A percentile compares a stretch with the other conserved stretches of the same genome.
phyloP scores from a whole-genome alignment of 2,113 vertebrate genomes.

The Channa maculata region DNA sequence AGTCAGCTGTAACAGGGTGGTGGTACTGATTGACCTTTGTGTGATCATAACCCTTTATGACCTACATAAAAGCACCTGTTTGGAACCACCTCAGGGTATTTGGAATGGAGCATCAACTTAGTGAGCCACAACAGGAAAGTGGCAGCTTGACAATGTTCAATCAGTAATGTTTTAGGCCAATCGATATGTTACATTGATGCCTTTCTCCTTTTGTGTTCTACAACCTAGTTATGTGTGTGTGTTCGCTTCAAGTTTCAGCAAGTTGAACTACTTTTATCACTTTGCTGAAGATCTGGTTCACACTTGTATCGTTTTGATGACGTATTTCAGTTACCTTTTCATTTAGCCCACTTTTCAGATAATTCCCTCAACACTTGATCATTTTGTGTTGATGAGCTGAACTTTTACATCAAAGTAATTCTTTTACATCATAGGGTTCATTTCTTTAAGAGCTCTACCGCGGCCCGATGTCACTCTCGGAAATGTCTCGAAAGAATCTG shows the following conservation, averaged over 20 bases:
- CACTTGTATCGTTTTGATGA: not conserved
- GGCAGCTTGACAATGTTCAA: conserved; percentile 32
- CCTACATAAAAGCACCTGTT: conserved; percentile 47
- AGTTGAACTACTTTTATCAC: not conserved
- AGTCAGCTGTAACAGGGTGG: conserved; percentile 49
- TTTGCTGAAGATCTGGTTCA: conserved; percentile 5
- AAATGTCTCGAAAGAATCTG: conserved; percentile 41
- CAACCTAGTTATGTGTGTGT: conserved; percentile 10
- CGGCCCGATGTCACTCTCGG: conserved; percentile 31
- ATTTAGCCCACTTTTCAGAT: not conserved
- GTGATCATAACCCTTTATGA: conserved; percentile 43
- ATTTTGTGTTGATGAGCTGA: not conserved
- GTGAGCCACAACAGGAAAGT: conserved; percentile 12
- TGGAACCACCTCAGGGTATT: conserved; percentile 32
- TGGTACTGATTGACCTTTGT: conserved; percentile 47
- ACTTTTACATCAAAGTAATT: not conserved
- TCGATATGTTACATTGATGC: conserved; percentile 34
- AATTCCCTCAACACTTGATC: conserved; percentile 1
- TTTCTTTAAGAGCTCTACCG: conserved; percentile 31
- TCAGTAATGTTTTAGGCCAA: conserved; percentile 36
- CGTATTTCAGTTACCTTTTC: conserved; percentile 1
- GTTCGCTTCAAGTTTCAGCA: not conserved
- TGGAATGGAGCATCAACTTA: conserved; percentile 9
- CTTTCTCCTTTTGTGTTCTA: conserved; percentile 2
- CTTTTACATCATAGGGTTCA: conserved; percentile 16